Base-by-base conservation (phyloP, 2,113 vertebrate species). In the Oreochromis tanganicae region DNA sequence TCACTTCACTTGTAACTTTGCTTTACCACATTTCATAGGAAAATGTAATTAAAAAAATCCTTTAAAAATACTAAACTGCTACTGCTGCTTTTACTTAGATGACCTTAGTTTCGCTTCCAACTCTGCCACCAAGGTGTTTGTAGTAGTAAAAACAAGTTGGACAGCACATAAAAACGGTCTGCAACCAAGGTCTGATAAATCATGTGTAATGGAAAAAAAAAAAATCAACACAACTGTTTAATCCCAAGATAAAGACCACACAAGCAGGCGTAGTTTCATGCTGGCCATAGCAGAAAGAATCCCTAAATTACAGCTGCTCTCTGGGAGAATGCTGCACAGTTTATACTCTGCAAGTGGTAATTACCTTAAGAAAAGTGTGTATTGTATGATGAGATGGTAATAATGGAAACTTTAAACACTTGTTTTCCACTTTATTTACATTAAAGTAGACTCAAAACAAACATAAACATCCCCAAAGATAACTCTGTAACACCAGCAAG, bases 291-390 rank as follows among this genome's bases (percentile, higher is more conserved):
- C 32, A 59, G n/a, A 16, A 79, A 54, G 63, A 82, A 90, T 85
- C 88, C 75, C 38, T 86, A 92, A 89, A 94, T 89, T 88, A 90
- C 52, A 86, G 54, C 79, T 68, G 66, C 34, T 89, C 59, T 54
- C 73, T 87, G 87, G 73, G 84, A 90, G 84, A 91, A 85, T 75
- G 80, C 13, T 41, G 10, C 21, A 29, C 7, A 75, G 43, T 54
- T 80, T 85, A 87, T 79, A 27, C 81, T 81, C 84, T 73, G 16
- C 29, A 82, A 36, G 14, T 83, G 59, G 32, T 84, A 87, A 91
- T 91, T 92, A 85, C 66, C 57, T 32, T 12, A 29, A 66, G 27
- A 34, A 90, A 88, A 91, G 89, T 83, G 73, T 57, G 86, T 19
- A 83, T 88, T 85, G 89, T 48, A 85, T 80, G 38, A 85, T 32